These are phyloP conservation scores for Dunckerocampus dactyliophorus DNA, from an alignment of 2,113 vertebrate genomes.

Conservation along the genomic window DNA sequence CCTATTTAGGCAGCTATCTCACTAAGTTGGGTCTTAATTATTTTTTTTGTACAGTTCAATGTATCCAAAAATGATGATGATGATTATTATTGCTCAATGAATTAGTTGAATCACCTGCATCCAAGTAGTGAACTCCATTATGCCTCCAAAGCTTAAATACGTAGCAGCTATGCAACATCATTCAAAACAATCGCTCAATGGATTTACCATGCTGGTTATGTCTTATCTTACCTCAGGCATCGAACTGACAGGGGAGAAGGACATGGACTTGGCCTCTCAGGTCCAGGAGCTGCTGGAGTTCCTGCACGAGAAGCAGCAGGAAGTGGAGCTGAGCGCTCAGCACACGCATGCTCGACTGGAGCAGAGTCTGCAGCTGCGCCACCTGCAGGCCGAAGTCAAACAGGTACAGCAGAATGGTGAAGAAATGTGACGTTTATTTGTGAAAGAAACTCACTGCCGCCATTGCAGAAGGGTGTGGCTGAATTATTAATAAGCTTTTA, in stretches of 20 bases:
- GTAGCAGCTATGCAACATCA: too few species aligned
- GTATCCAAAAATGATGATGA: too few species aligned
- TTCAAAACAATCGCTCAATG: not conserved
- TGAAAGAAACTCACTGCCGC: not conserved
- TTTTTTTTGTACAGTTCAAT: too few species aligned
- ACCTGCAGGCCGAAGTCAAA: constrained; percentile 95
- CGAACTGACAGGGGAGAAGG: constrained; percentile 95
- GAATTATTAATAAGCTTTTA: constrained; percentile 48
- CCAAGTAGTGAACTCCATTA: too few species aligned
- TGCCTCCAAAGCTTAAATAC: too few species aligned
- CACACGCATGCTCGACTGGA: constrained; percentile 91
- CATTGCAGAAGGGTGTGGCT: constrained; percentile 44
- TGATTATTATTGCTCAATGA: too few species aligned
- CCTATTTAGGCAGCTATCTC: too few species aligned
- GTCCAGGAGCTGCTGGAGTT: constrained; percentile 97
- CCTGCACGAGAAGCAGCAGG: constrained; percentile 95
- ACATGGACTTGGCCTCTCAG: constrained; percentile 94
- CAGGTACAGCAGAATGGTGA: constrained; percentile 74
- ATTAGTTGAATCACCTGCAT: too few species aligned
- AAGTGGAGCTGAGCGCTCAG: constrained; percentile 89
- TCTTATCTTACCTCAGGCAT: constrained; percentile 77
- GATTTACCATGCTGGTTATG: not conserved
- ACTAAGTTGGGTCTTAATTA: too few species aligned
- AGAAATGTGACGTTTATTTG: not conserved
- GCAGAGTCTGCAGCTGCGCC: constrained; percentile 90